These are phyloP conservation scores for Caenorhabditis sp. DNA, from an alignment of 2,888 invertebrate species.

Conservation along the genomic window DNA sequence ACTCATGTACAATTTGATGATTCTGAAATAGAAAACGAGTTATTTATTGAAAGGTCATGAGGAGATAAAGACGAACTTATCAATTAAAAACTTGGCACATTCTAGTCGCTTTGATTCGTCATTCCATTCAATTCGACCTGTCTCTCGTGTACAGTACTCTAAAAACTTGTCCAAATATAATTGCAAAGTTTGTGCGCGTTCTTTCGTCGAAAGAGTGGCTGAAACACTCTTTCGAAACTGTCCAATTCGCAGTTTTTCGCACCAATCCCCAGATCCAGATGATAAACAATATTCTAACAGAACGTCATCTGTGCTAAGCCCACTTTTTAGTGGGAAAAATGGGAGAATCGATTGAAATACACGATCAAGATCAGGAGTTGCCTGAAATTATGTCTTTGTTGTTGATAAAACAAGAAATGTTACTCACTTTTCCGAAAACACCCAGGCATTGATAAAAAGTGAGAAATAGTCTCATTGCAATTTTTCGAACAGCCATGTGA, in stretches of 20 bases:
- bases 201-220: conserved; percentile 45
- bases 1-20: conserved; percentile 49
- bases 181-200: conserved; percentile 64
- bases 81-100: conserved; percentile 64
- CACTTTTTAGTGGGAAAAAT: conserved; percentile 63
- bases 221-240: neutral
- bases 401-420: neutral
- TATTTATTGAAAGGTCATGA: conserved; percentile 26
- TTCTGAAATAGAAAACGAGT: conserved; percentile 15
- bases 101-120: conserved; percentile 57
- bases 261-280: conserved; percentile 48
- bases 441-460: conserved; percentile 69
- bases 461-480: conserved; percentile 68
- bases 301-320: conserved; percentile 56
- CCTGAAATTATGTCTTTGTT: conserved; percentile 13
- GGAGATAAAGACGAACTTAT: conserved; percentile 52
- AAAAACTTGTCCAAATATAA: conserved; percentile 69
- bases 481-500: conserved; percentile 67
- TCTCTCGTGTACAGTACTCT: conserved; percentile 66
- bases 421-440: conserved; percentile 54
- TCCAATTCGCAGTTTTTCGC: conserved; percentile 25
- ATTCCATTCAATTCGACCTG: conserved; percentile 66
- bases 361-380: conserved; percentile 48
- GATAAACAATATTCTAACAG: conserved; percentile 61
- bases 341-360: conserved; percentile 68